Base-by-base conservation (phyloP, 2,888 invertebrate genomes). In the Bugula neritina region DNA sequence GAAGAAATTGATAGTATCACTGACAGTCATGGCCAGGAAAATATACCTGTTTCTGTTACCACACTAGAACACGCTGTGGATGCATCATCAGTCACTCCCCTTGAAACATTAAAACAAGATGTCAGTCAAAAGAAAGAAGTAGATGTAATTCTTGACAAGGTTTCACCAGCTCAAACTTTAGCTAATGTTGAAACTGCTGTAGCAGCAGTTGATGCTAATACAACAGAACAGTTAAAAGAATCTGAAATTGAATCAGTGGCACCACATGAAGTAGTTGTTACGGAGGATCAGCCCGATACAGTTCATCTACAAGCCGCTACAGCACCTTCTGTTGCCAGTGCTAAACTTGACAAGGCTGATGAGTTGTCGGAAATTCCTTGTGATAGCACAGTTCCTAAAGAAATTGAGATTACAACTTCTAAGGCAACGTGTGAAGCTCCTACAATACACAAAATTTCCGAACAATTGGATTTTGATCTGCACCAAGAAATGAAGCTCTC, bases 401-500 rank as follows among this genome's bases (percentile, higher is more conserved):
- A 63, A 31, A 31, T 63, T 21, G 31, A 27, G 13, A 31, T 63
- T 27, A 31, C 63, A 31, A 25, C 27, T 3, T 2, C 31, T 13
- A 31, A 63, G 31, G 63, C 63, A 34, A 43, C 43, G 3, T 10
- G 17, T 10, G 63, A 63, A 63, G 63, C 10, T 5, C 63, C 27
- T 3, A 10, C n/a, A 17, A 25, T 63, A 5, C 10, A 63, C 3
- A 63, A 27, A 3, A 34, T n/a, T 3, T 63, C 63, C 5, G 10
- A 63, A 31, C 10, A 27, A 17, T n/a, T 63, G 5, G 63, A 63
- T 17, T 63, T 63, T 31, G 63, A 63, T 63, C 31, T 63, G 13
- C 5, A 63, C 34, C 63, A 63, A 31, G 27, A 63, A 13, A 63
- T 63, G 63, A 31, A 25, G 34, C 63, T 63, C 5, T 29, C 63